These are phyloP conservation scores for Steinernema feltiae DNA, from an alignment of 1,140 invertebrate species.

Conservation along the genomic window DNA sequence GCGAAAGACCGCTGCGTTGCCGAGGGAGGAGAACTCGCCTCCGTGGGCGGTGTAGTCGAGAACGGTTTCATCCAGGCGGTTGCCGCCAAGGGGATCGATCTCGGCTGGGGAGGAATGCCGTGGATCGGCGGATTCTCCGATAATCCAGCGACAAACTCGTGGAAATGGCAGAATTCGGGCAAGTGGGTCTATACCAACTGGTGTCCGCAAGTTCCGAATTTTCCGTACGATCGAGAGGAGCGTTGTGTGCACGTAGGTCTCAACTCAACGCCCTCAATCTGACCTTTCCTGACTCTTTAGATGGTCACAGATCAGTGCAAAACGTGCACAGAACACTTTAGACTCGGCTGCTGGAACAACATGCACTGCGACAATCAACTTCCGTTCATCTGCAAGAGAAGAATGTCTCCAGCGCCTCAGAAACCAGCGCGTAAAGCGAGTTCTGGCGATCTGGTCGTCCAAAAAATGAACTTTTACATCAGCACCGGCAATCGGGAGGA, in stretches of 20 bases:
- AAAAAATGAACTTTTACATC: too few relatives aligned
- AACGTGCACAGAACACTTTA: neutral
- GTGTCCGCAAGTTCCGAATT: neutral
- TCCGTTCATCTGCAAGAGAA: neutral
- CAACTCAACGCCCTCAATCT: neutral
- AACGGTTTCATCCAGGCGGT: neutral
- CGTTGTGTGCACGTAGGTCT: neutral
- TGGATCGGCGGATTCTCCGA: neutral
- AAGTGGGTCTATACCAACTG: neutral
- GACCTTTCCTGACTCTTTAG: neutral
- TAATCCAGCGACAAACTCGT: neutral
- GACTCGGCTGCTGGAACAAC: neutral
- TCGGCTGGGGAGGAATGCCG: neutral
- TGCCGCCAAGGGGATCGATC: neutral
- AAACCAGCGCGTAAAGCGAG: too few relatives aligned
- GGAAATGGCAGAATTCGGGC: neutral
- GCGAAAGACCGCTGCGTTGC: neutral
- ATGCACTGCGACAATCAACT: neutral
- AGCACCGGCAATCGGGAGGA: too few relatives aligned
- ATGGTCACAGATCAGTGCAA: neutral
- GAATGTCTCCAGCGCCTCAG: too few relatives aligned
- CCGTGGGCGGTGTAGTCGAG: neutral
- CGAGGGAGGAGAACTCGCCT: neutral
- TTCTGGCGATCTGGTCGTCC: too few relatives aligned
- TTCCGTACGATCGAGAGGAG: neutral